phyloP scores from a whole-genome alignment of 2,888 invertebrate species.

The Apeira syringaria region DNA sequence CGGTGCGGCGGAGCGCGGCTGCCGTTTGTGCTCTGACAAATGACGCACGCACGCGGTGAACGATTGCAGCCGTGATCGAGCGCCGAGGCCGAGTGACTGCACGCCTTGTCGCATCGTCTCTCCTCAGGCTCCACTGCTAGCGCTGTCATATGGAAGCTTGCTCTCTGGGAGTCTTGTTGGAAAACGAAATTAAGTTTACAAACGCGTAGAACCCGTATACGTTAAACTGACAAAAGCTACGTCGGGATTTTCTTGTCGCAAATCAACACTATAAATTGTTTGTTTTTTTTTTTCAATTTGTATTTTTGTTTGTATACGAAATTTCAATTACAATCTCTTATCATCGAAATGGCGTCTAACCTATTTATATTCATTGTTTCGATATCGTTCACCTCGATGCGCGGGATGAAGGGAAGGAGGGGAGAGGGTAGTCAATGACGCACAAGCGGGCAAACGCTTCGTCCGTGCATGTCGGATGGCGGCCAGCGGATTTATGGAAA shows the following conservation, averaged over 20 bases:
- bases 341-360: too few species aligned
- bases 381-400: slow-evolving; percentile 16
- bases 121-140: slow-evolving; percentile 20
- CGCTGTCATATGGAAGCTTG: slow-evolving; percentile 14
- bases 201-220: too few species aligned
- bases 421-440: slow-evolving; percentile 22
- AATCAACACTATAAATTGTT: too few species aligned
- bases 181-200: too few species aligned
- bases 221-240: too few species aligned
- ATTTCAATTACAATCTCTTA: slow-evolving; percentile 7
- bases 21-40: slow-evolving; percentile 39
- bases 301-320: neutral
- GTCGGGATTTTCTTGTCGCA: neutral
- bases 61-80: slow-evolving; percentile 48
- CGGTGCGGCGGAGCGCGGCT: slow-evolving; percentile 14
- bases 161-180: too few species aligned
- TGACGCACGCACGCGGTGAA: slow-evolving; percentile 39
- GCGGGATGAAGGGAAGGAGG: neutral
- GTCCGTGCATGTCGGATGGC: slow-evolving; percentile 9
- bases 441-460: slow-evolving; percentile 27
- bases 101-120: slow-evolving; percentile 24
- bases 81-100: slow-evolving; percentile 27
- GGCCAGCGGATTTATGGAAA: slow-evolving; percentile 2
- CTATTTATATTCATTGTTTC: slow-evolving; percentile 32
- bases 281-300: too few species aligned